Base-by-base conservation (phyloP, 2,797 vertebrate species). In the Masticophis lateralis region DNA sequence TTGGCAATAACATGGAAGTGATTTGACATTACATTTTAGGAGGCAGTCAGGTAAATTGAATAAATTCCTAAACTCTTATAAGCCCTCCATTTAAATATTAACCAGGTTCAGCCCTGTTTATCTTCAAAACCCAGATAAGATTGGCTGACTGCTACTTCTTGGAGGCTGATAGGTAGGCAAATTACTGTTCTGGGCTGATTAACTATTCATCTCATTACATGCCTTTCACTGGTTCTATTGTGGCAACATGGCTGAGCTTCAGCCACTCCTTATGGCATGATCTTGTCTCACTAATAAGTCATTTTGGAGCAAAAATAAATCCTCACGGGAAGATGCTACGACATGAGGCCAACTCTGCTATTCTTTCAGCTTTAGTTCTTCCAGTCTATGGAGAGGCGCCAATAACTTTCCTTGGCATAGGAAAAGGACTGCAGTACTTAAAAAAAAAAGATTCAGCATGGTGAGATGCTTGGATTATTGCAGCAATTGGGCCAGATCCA, bases 401-500 rank as follows among this genome's bases (percentile, higher is more conserved):
- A 63, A 92, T 83, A 59, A 32, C 37, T 87, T 87, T 43, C 55
- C 22, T 56, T 27, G 18, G 7, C 56, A 28, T 37, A 66, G 27
- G 91, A 47, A 90, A 93, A 60, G 51, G 53, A 66, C 28, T 12
- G 88, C 51, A 55, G 13, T 87, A 93, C 69, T 87, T 25, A 2
- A 25, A 90, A 90, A 90, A 90, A 93, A 93, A 53, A 56, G 27
- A 91, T 88, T 53, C 86, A 61, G 22, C 88, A 91, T 32, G 59
- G 28, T 60, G 57, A 89, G 55, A 93, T 88, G 89, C 55, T 88
- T 91, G 86, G 86, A 88, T 79, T 88, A 87, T 66, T 88, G 86
- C 55, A 74, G 53, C 20, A 51, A 66, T 37, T 59, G 61, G 57
- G 47, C 69, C 57, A 32, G 69, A 92, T 92, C 32, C 74, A 91